phyloP scores from a whole-genome alignment of 2,113 vertebrate genomes.

The Ursus arctos region DNA sequence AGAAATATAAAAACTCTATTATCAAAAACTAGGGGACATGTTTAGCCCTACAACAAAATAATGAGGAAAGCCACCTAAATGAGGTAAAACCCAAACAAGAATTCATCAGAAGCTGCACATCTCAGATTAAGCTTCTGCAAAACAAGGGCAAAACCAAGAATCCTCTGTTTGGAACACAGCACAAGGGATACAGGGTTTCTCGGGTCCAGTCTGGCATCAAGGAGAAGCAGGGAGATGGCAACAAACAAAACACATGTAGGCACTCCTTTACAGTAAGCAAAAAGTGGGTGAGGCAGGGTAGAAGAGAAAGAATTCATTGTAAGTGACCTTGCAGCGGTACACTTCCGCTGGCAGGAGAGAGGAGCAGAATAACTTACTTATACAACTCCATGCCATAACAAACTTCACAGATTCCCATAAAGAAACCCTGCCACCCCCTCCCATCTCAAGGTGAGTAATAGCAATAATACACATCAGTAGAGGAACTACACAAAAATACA shows the following conservation, averaged over 20 bases:
- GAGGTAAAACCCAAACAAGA: background rate
- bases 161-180: background rate
- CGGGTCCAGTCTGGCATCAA: background rate
- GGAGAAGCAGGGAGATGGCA: background rate
- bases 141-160: background rate
- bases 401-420: background rate
- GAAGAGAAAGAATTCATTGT: slow-evolving; percentile 28
- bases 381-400: background rate
- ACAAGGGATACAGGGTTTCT: background rate
- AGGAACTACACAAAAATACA: background rate
- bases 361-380: background rate
- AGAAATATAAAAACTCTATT: background rate
- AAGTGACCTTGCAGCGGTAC: background rate
- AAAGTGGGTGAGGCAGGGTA: background rate
- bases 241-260: background rate
- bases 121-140: background rate
- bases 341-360: slow-evolving; percentile 34
- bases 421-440: background rate
- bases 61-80: background rate
- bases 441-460: background rate
- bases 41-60: background rate
- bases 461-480: background rate
- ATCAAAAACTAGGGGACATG: background rate
- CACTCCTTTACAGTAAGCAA: background rate
- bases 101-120: background rate